phyloP scores from a whole-genome alignment of 2,888 invertebrate species.

The Phengaris arion region DNA sequence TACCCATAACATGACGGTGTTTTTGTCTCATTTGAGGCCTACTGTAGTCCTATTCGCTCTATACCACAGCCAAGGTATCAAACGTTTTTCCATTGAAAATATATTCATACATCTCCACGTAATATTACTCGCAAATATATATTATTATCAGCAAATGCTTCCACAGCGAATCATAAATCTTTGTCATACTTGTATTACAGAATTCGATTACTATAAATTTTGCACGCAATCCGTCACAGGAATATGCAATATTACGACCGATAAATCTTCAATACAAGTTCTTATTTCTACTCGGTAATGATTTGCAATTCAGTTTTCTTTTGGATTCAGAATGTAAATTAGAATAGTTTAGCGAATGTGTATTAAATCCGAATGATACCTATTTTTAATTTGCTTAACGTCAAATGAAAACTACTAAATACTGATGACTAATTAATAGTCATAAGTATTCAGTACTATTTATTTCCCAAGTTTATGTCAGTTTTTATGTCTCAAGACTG shows the following conservation, averaged over 20 bases:
- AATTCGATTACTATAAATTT: slow-evolving; percentile 19
- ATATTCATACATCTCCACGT: not conserved
- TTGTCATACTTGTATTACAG: not conserved
- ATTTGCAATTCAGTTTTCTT: not conserved
- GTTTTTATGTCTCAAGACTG: too few species aligned
- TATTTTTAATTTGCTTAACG: too few species aligned
- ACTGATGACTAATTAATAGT: too few species aligned
- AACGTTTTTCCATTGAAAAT: too few species aligned
- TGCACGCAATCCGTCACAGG: slow-evolving; percentile 11
- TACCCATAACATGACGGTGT: too few species aligned
- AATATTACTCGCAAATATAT: not conserved
- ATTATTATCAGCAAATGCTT: not conserved
- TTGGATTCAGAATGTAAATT: not conserved
- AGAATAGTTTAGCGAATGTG: not conserved
- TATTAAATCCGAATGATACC: not conserved
- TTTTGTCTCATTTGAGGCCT: too few species aligned
- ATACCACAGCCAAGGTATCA: too few species aligned
- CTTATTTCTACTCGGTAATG: not conserved
- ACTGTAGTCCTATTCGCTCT: too few species aligned
- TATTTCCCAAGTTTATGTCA: too few species aligned
- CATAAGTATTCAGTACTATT: too few species aligned
- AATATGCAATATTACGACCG: slow-evolving; percentile 6
- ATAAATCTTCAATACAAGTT: slow-evolving; percentile 20
- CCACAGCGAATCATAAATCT: not conserved
- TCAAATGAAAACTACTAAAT: too few species aligned